Conservation (phyloP, 1,140 invertebrate species). For the Hyposmocoma kahamanoa region DNA sequence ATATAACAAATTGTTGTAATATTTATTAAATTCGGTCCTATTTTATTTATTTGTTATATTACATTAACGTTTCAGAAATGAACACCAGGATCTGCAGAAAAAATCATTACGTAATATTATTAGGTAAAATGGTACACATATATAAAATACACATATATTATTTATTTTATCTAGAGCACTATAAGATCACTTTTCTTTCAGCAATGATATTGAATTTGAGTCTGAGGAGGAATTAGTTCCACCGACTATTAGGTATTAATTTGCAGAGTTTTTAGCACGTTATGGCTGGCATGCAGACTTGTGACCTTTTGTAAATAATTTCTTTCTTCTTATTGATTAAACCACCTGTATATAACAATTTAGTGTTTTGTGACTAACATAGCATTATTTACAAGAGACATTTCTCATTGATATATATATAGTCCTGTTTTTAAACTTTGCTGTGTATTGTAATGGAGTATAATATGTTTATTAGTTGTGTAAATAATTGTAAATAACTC, state of each 20-base stretch:
- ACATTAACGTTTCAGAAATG: slow-evolving; percentile 47
- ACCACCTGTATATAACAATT: too few relatives aligned
- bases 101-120: slow-evolving; percentile 35
- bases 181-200: slow-evolving; percentile 51
- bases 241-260: slow-evolving; percentile 41
- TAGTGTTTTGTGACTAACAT: too few relatives aligned
- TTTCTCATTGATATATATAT: too few relatives aligned
- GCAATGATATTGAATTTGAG: slow-evolving; percentile 49
- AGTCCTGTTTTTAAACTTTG: too few relatives aligned
- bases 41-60: slow-evolving; percentile 9
- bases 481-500: too few relatives aligned
- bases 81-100: slow-evolving; percentile 30
- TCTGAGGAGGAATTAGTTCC: slow-evolving; percentile 28
- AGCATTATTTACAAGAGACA: too few relatives aligned
- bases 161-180: too few relatives aligned
- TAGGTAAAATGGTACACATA: slow-evolving; percentile 52
- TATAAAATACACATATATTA: not conserved
- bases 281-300: slow-evolving; percentile 10
- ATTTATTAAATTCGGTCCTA: too few relatives aligned
- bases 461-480: too few relatives aligned
- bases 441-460: too few relatives aligned
- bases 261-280: slow-evolving; percentile 14
- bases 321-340: too few relatives aligned
- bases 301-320: slow-evolving; percentile 28
- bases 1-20: too few relatives aligned